A percentile compares a stretch with the other conserved stretches of the same genome.
phyloP scores from a whole-genome alignment of 2,888 invertebrate genomes.

The Cloeon dipterum region DNA sequence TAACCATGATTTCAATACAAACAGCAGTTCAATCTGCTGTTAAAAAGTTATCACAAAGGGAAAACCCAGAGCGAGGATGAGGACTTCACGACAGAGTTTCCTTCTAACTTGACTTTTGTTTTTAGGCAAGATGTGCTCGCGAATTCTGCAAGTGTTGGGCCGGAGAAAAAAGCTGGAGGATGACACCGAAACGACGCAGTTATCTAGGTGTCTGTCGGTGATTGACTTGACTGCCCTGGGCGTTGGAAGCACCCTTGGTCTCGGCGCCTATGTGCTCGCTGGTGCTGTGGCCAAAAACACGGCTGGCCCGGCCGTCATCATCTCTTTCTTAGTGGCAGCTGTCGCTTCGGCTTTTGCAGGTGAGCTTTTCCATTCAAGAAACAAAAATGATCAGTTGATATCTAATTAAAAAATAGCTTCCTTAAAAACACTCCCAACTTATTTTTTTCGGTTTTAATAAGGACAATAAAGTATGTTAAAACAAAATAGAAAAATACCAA shows the following conservation, averaged over 20 bases:
- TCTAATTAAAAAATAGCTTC: too few relatives aligned
- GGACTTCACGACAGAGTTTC: too few relatives aligned
- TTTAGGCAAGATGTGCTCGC: not conserved
- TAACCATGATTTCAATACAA: too few relatives aligned
- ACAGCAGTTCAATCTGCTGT: too few relatives aligned
- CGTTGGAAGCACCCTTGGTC: slow-evolving; percentile 70
- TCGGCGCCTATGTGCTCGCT: slow-evolving; percentile 86
- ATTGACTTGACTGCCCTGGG: slow-evolving; percentile 72
- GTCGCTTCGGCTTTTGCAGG: slow-evolving; percentile 82
- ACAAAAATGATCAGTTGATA: not conserved
- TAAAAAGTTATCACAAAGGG: too few relatives aligned
- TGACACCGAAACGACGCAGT: slow-evolving; percentile 15
- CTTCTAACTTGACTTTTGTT: too few relatives aligned
- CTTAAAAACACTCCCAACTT: too few relatives aligned
- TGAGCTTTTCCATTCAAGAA: slow-evolving; percentile 22
- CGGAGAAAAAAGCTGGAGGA: slow-evolving; percentile 4
- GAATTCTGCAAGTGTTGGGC: not conserved
- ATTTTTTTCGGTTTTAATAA: too few relatives aligned
- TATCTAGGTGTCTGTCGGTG: slow-evolving; percentile 48
- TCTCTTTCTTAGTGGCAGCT: slow-evolving; percentile 82
- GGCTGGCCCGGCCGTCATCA: slow-evolving; percentile 76
- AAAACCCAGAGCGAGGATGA: too few relatives aligned
- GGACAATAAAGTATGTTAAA: too few relatives aligned
- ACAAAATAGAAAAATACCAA: too few relatives aligned
- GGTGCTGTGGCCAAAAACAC: slow-evolving; percentile 67